Evolutionary conservation across 2,797 vertebrate species (phyloP).

Genomic region (Anabacerthia variegaticeps): DNA sequence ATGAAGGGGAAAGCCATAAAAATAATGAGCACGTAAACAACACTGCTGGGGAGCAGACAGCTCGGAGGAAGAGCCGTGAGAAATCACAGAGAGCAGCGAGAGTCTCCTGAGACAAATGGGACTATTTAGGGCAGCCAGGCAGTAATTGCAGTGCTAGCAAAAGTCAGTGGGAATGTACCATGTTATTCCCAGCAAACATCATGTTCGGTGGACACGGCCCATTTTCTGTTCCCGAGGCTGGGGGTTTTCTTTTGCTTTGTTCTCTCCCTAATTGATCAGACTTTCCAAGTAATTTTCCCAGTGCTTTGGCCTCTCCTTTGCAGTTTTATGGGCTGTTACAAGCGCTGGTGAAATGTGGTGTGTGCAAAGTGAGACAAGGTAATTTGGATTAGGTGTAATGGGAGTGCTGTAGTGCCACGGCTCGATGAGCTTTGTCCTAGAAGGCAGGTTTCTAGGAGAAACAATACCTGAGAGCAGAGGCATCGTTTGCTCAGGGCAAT

Average conservation of each 20-base stretch:
- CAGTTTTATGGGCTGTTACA: not conserved
- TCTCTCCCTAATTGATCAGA: not conserved
- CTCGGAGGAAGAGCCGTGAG: not conserved
- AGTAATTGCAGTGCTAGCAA: conserved; percentile 6
- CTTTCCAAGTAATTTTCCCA: not conserved
- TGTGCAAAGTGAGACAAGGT: not conserved
- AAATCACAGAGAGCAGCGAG: not conserved
- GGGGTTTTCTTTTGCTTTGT: not conserved
- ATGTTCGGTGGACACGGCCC: not conserved
- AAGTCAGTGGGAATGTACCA: not conserved
- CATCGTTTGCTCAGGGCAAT: not conserved
- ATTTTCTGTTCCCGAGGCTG: not conserved
- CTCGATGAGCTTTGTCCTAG: not conserved
- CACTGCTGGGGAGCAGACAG: not conserved
- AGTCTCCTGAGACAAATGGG: not conserved
- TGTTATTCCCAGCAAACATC: not conserved
- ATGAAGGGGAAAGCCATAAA: not conserved
- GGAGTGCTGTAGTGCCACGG: not conserved
- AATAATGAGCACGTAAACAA: not conserved
- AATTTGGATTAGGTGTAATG: not conserved
- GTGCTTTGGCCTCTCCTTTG: not conserved
- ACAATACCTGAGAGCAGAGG: not conserved
- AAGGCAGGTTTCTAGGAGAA: not conserved
- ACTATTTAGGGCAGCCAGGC: conserved; percentile 32
- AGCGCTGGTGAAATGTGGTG: not conserved